A percentile compares a stretch with the other conserved stretches of the same genome.
phyloP scores from a whole-genome alignment of 2,113 vertebrate genomes.

The Tachysurus vachellii region DNA sequence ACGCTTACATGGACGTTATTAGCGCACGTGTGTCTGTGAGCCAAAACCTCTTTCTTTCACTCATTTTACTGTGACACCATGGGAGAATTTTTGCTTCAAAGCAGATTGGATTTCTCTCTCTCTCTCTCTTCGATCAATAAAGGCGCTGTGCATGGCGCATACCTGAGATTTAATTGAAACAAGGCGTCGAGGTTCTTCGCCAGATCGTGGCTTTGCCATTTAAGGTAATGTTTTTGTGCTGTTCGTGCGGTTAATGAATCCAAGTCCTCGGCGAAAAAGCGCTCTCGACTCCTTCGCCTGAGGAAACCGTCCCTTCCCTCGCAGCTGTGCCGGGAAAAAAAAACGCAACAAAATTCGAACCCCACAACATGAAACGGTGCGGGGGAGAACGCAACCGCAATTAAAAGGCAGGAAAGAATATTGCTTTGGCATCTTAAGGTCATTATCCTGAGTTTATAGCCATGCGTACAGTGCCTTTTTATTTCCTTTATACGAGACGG shows the following conservation, averaged over 20 bases:
- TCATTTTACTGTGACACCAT: conserved; percentile 63
- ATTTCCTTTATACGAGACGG: conserved; percentile 68
- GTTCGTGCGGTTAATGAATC: conserved; percentile 75
- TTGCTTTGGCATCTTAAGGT: conserved; percentile 75
- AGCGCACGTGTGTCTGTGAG: conserved; percentile 59
- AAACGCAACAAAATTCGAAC: conserved; percentile 56
- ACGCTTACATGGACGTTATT: conserved; percentile 62
- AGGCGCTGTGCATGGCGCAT: conserved; percentile 53
- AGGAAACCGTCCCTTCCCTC: conserved; percentile 72
- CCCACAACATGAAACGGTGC: conserved; percentile 75
- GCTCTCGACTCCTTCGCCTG: conserved; percentile 60
- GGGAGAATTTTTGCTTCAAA: conserved; percentile 55
- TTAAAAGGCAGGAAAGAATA: conserved; percentile 70
- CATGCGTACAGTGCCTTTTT: conserved; percentile 74
- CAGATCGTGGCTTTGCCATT: conserved; percentile 74
- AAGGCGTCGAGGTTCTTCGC: conserved; percentile 68
- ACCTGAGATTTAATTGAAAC: conserved; percentile 79
- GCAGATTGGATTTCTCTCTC: conserved; percentile 17
- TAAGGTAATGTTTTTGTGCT: conserved; percentile 79
- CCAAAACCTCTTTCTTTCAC: conserved; percentile 67
- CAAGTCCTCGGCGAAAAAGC: conserved; percentile 72
- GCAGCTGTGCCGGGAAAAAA: conserved; percentile 74
- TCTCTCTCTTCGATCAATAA: conserved; percentile 28
- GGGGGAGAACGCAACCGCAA: conserved; percentile 68
- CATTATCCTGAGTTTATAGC: conserved; percentile 76